Evolutionary conservation across 2,888 invertebrate species (phyloP), one percentile per base, ranked within the genome.

Genomic region (Caenorhabditis angaria): DNA sequence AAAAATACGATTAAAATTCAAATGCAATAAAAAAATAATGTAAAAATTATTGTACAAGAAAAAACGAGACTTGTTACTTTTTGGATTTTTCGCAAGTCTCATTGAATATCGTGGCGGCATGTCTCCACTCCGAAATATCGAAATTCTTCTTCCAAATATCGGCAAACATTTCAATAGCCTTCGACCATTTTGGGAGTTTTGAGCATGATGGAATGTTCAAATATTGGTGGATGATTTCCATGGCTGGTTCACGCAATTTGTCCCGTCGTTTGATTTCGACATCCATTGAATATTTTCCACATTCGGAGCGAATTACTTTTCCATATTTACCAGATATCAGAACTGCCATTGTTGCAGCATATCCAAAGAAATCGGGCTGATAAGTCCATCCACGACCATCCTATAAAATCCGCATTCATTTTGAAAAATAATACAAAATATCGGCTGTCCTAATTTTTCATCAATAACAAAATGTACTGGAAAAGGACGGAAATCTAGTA

Each of bases 311-410:
- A 10, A 55, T 62, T 24, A 70, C 93, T 91, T 61, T 59, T 84
- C 93, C 92, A 92, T 96, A 96, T 86, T 92, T 92, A 53, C 93
- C 93, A 90, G 94, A 93, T 22, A 95, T 89, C 80, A 96, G 90
- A 58, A 93, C 93, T 88, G 95, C 93, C 78, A 94, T 92, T 12
- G 94, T 93, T 18, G 93, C 94, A 58, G 94, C 94, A 73, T 95
- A 89, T 78, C 95, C 95, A 89, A 92, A 96, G 84, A 94, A 90
- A 90, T 97, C 96, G 32, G 94, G 93, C 90, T 96, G 88, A 56
- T 82, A 85, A 12, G 78, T 95, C 97, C 97, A 97, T 0, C 94
- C 93, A 82, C 92, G 91, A 53, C 92, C 91, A 83, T 94, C 41
- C 41, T 41, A 18, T 41, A 41, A 41, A 41, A 41, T 10, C 6